Conservation (phyloP, 2,113 vertebrate genomes). For the Rhizomys pruinosus region DNA sequence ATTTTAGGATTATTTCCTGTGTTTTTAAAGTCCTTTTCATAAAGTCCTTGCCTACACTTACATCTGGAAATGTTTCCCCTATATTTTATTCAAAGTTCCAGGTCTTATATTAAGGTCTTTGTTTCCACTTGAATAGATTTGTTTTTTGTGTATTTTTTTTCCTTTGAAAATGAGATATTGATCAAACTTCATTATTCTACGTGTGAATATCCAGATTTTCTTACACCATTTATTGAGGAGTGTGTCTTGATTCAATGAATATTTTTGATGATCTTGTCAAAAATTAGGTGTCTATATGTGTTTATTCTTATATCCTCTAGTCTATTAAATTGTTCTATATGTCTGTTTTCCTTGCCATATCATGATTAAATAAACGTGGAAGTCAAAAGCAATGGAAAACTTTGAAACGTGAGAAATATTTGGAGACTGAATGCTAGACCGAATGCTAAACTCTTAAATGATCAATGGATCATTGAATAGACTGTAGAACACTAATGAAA, state of each 20-base stretch:
- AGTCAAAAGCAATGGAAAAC: not conserved
- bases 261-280: too few species aligned
- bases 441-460: not conserved
- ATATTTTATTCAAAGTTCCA: not conserved
- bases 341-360: not conserved
- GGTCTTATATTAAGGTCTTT: not conserved
- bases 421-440: not conserved
- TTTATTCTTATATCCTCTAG: not conserved
- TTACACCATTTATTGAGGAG: not conserved
- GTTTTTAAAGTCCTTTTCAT: not conserved
- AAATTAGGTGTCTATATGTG: not conserved
- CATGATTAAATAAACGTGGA: not conserved
- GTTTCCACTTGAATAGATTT: not conserved
- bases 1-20: not conserved
- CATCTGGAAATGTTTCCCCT: not conserved
- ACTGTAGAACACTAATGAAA: not conserved
- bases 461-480: too few species aligned
- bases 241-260: not conserved
- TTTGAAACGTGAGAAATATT: not conserved
- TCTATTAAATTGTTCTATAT: not conserved
- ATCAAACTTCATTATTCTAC: not conserved
- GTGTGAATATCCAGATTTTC: not conserved
- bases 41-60: not conserved
- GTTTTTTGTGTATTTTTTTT: too few species aligned
- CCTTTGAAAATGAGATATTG: too few species aligned